These are phyloP conservation scores for Erebia ligea DNA, from an alignment of 2,888 invertebrate species.

Conservation along the genomic window DNA sequence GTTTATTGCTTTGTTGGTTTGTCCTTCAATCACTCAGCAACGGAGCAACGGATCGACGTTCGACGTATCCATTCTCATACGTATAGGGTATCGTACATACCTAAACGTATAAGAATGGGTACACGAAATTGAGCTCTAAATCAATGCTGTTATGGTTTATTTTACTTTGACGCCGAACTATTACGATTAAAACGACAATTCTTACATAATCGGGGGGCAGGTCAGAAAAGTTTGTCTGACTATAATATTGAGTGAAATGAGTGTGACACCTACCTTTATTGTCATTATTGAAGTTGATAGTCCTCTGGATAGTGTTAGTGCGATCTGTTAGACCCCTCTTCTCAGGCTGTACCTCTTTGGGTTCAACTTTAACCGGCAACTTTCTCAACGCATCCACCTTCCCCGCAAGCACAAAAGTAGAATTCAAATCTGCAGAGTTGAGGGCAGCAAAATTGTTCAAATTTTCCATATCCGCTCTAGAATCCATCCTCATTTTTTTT, in stretches of 20 bases:
- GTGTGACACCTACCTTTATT: conserved; percentile 52
- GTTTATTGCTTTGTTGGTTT: too few relatives aligned
- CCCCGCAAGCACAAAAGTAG: conserved; percentile 72
- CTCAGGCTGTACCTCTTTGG: conserved; percentile 46
- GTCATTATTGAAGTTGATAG: conserved; percentile 58
- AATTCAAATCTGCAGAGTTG: conserved; percentile 70
- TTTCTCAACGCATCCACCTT: conserved; percentile 60
- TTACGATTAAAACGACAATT: too few relatives aligned
- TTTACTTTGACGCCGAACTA: too few relatives aligned
- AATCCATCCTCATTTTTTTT: conserved; percentile 66
- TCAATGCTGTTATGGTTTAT: too few relatives aligned
- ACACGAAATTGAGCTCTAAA: too few relatives aligned
- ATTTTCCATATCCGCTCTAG: conserved; percentile 56
- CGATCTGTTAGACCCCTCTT: conserved; percentile 65
- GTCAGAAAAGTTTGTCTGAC: too few relatives aligned
- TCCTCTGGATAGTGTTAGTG: conserved; percentile 63
- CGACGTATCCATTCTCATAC: too few relatives aligned
- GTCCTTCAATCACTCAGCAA: too few relatives aligned
- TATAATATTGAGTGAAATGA: background rate
- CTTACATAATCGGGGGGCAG: too few relatives aligned
- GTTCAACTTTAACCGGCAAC: conserved; percentile 50
- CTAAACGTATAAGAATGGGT: too few relatives aligned
- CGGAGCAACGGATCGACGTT: too few relatives aligned
- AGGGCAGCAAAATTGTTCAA: conserved; percentile 60
- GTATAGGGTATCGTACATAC: too few relatives aligned